Percentiles rank a stretch among this genome's conserved stretches.
These are phyloP conservation scores for Mercenaria mercenaria DNA, from an alignment of 1,140 invertebrate species.

Conservation along the genomic window DNA sequence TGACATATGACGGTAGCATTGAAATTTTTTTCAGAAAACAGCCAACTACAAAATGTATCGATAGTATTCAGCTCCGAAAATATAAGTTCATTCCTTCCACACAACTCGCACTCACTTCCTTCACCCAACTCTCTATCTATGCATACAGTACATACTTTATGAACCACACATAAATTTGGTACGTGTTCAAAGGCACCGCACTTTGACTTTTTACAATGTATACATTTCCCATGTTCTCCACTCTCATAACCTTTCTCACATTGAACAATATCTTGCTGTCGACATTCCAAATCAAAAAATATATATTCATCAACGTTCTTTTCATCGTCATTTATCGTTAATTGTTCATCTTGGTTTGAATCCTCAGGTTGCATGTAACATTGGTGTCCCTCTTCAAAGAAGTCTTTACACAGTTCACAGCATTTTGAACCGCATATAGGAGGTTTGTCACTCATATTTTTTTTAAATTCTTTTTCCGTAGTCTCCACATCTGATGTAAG, in stretches of 20 bases:
- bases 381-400: neutral
- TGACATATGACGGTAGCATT: slow-evolving; percentile 13
- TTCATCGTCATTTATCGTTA: neutral
- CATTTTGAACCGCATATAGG: neutral
- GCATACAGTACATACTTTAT: slow-evolving; percentile 37
- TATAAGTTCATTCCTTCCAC: neutral
- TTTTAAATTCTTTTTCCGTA: slow-evolving; percentile 25
- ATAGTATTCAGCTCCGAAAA: neutral
- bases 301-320: neutral
- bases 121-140: neutral
- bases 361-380: slow-evolving; percentile 28
- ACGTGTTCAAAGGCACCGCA: slow-evolving; percentile 25
- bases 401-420: slow-evolving; percentile 32
- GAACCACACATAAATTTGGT: slow-evolving; percentile 63
- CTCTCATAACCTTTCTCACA: slow-evolving; percentile 2
- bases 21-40: slow-evolving; percentile 36
- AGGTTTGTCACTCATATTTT: neutral
- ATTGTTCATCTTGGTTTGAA: neutral
- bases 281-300: slow-evolving; percentile 16
- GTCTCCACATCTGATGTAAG: neutral
- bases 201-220: neutral
- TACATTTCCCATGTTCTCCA: slow-evolving; percentile 24
- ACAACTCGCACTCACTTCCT: neutral
- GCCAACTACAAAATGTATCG: slow-evolving; percentile 16
- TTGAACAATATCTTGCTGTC: slow-evolving; percentile 11